These are phyloP conservation scores for Morone saxatilis DNA, from an alignment of 2,113 vertebrate genomes.

Conservation along the genomic window DNA sequence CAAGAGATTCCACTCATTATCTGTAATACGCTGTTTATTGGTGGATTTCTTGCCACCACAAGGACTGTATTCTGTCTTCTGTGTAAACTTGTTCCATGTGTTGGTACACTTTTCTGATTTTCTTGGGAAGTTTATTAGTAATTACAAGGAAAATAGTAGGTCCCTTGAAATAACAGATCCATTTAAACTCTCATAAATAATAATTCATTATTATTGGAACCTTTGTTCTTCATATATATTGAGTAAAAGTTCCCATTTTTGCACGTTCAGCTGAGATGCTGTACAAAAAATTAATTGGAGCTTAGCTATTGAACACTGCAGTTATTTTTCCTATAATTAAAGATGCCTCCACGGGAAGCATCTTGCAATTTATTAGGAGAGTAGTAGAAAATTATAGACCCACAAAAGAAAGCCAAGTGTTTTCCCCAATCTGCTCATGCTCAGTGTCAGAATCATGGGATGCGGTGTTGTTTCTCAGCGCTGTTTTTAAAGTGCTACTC, in stretches of 20 bases:
- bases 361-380: not conserved
- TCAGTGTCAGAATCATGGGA: not conserved
- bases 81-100: not conserved
- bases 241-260: not conserved
- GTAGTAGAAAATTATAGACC: not conserved
- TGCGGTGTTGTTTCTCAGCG: not conserved
- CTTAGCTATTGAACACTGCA: not conserved
- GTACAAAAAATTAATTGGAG: not conserved
- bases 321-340: not conserved
- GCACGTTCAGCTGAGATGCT: no score
- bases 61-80: not conserved
- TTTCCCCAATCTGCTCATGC: not conserved
- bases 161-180: not conserved
- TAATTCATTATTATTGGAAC: not conserved
- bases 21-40: conserved; percentile 2
- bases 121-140: not conserved
- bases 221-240: not conserved
- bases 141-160: not conserved
- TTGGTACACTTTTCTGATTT: not conserved
- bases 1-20: conserved; percentile 32
- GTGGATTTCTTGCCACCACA: not conserved
- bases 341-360: not conserved
- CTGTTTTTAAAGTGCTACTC: not conserved
- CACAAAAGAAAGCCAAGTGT: not conserved
- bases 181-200: not conserved